Evolutionary conservation across 64 coral and sea anemone genomes (phyloP), one percentile per base, ranked within the genome.

Genomic region (Dendronephthya gigantea): DNA sequence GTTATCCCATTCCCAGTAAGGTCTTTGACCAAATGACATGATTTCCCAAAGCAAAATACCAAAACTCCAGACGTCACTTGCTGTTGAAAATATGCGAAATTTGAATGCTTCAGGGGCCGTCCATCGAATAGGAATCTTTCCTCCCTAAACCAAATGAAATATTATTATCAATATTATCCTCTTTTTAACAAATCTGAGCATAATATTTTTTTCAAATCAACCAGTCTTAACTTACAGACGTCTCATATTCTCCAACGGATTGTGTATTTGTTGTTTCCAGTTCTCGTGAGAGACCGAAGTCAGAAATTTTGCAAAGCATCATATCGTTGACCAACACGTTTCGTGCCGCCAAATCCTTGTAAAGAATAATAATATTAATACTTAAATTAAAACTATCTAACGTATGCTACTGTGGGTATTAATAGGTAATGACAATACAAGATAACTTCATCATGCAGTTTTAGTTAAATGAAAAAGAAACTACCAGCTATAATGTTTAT

Each of bases 261-360:
- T 91, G 85, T 9, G 91, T 85, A 2, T 88, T 50, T 41, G 59
- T 35, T 10, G 40, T 52, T 14, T 88, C 92, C 11, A 95, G 85
- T 40, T 95, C 93, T 13, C 93, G 90, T 40, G 93, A 95, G 58
- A 95, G 90, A 45, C 93, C 93, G 87, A 95, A 95, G 43, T 95
- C 93, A 37, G 93, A 88, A 56, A 95, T 88, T 87, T 96, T 96
- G 23, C 90, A 87, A 2, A 88, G 51, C 90, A 96, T 87, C 59
- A 87, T 90, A 7, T 96, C 93, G 35, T 87, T 87, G 19, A 96
- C 90, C 30, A 96, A 85, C 33, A 96, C 84, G 40, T 96, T 96
- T 39, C 93, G 83, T 33, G 93, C 93, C 39, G 93, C 93, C 19
- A 96, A 40, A 65, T 96, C 93, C 93, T 94, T 2, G 28, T 43